Base-by-base conservation (phyloP, 2,113 vertebrate genomes). In the Mustela nigripes region DNA sequence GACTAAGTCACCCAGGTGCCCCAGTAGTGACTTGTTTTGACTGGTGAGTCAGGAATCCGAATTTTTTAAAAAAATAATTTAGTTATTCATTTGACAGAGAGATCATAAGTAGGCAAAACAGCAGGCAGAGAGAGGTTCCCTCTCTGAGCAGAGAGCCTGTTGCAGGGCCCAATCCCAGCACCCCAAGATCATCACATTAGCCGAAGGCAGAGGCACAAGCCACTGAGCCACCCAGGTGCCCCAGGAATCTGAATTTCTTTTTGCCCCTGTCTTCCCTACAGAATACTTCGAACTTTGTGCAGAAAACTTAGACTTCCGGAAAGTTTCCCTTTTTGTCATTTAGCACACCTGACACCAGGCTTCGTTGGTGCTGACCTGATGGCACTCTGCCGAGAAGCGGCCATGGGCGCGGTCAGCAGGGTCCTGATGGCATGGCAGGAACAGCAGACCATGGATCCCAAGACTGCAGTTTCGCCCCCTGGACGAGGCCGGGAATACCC, bases 361-460 rank as follows among this genome's bases (percentile, higher is more conserved):
- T 99, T 99, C 0, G 99, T 99, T 12, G 99, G 99, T 0, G 99
- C 99, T 0, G 99, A 99, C 85, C 98, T 99, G 53, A 99, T 99
- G 99, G 99, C 99, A 0, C 99, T 99, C 50, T 99, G 99, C 86
- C 99, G 99, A 0, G 99, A 99, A 95, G 99, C 99, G 0, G 99
- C 99, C 67, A 99, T 99, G 99, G 98, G 97, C 21, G 99, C 99
- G 0, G 99, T 99, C 19, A 99, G 98, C 96, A 98, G 99, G 93
- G 98, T 99, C 74, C 98, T 99, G 24, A 95, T 99, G 96, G 94
- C 98, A 8, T 76, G 96, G 0, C 97, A 96, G 65, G 80, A 92
- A 24, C 91, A 81, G 9, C 63, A 65, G 10, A 1, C 33, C 24
- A 67, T 22, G 31, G 45, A 12, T 0, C 1, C 4, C 0, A 33